These are phyloP conservation scores for Pseudanteris insignis DNA, from an alignment of 2,888 invertebrate species.

Conservation along the genomic window DNA sequence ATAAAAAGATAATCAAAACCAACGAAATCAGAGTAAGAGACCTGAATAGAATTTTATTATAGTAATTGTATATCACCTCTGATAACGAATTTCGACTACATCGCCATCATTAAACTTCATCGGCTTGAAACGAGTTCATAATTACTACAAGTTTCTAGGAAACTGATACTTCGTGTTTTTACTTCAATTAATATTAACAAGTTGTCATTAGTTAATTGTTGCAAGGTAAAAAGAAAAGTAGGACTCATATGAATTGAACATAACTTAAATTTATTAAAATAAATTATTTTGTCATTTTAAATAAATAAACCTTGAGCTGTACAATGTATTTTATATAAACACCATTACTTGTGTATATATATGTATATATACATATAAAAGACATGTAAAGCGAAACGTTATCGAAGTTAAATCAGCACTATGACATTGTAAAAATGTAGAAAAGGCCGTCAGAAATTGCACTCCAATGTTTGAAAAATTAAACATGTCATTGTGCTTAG, in stretches of 20 bases:
- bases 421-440: conserved; percentile 26
- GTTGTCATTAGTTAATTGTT: too few relatives aligned
- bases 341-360: conserved; percentile 7
- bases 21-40: too few relatives aligned
- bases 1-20: too few relatives aligned
- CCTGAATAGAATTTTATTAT: too few relatives aligned
- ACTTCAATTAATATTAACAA: too few relatives aligned
- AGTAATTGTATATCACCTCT: too few relatives aligned
- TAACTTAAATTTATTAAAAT: conserved; percentile 30
- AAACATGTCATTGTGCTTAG: conserved; percentile 7
- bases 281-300: conserved; percentile 23
- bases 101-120: neutral
- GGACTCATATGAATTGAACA: conserved; percentile 8
- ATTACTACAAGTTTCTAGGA: too few relatives aligned
- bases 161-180: too few relatives aligned
- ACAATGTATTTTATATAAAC: conserved; percentile 23
- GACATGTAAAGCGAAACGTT: conserved; percentile 12
- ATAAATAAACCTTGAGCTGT: conserved; percentile 31
- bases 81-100: too few relatives aligned
- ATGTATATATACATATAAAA: conserved; percentile 10
- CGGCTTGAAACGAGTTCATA: neutral
- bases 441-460: conserved; percentile 24
- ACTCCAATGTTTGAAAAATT: conserved; percentile 9
- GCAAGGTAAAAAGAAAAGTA: conserved; percentile 5
- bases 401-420: conserved; percentile 7